Evolutionary conservation across 2,888 invertebrate species (phyloP).

Genomic region (Napeogenes sylphis): DNA sequence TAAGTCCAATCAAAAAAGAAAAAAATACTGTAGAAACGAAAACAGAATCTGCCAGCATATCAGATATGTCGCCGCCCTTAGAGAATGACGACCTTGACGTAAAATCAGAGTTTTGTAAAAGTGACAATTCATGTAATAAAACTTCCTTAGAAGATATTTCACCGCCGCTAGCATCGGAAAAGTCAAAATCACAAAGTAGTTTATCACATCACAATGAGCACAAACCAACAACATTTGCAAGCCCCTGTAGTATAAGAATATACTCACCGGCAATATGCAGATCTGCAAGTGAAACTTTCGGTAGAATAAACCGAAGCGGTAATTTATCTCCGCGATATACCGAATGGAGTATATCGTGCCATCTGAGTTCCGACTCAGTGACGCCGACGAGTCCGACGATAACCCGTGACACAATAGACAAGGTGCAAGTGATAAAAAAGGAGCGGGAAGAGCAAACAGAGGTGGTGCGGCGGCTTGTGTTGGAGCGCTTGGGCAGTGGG

Average conservation of each 20-base stretch:
- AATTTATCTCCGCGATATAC: slow-evolving; percentile 49
- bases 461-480: slow-evolving; percentile 88
- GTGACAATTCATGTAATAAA: slow-evolving; percentile 28
- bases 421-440: slow-evolving; percentile 86
- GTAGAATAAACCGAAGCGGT: slow-evolving; percentile 46
- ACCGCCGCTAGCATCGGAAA: slow-evolving; percentile 53
- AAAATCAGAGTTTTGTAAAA: slow-evolving; percentile 18
- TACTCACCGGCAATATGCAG: slow-evolving; percentile 69
- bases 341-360: slow-evolving; percentile 40
- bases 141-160: slow-evolving; percentile 46
- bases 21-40: slow-evolving; percentile 39
- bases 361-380: slow-evolving; percentile 50
- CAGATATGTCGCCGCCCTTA: slow-evolving; percentile 56
- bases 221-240: slow-evolving; percentile 35
- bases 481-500: slow-evolving; percentile 81
- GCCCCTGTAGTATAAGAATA: slow-evolving; percentile 48
- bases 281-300: slow-evolving; percentile 47
- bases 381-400: slow-evolving; percentile 65
- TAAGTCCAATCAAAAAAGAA: slow-evolving; percentile 32
- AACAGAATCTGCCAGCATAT: slow-evolving; percentile 49
- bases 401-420: slow-evolving; percentile 71
- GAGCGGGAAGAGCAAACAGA: slow-evolving; percentile 90
- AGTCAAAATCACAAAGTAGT: slow-evolving; percentile 37
- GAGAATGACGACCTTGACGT: slow-evolving; percentile 40
- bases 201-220: slow-evolving; percentile 15